These are phyloP conservation scores for Scaptomyza parva DNA, from an alignment of 2,888 invertebrate species.

Conservation along the genomic window DNA sequence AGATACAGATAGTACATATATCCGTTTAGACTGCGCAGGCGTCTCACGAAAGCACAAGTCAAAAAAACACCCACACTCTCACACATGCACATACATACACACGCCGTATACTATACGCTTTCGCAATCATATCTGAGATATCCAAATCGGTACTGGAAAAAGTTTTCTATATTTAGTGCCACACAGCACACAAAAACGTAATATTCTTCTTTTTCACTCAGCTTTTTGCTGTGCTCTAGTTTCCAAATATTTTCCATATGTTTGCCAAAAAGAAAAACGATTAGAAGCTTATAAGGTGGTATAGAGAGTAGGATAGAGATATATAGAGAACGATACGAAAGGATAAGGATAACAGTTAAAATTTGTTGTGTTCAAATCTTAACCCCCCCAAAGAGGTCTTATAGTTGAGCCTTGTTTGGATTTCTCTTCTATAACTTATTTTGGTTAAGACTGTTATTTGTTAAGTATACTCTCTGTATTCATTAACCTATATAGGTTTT, in stretches of 20 bases:
- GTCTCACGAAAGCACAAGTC: conserved; percentile 14
- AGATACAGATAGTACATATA: neutral
- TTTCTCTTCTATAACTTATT: neutral
- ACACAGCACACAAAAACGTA: conserved; percentile 27
- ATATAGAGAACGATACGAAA: no score
- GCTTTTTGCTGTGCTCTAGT: conserved; percentile 37
- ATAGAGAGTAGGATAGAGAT: no score
- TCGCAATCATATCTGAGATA: conserved; percentile 33
- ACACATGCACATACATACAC: conserved; percentile 13
- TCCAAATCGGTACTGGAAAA: conserved; percentile 56
- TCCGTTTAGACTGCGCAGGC: conserved; percentile 43
- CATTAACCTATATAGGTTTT: neutral
- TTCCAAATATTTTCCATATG: conserved; percentile 25
- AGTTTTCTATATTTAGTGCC: conserved; percentile 45
- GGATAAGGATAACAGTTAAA: neutral
- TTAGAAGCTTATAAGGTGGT: no score
- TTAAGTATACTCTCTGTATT: conserved; percentile 25
- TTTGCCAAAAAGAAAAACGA: neutral
- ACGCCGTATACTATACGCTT: conserved; percentile 7
- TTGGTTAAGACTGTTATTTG: neutral
- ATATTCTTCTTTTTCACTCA: conserved; percentile 16
- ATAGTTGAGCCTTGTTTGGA: no score
- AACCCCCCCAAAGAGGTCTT: no score
- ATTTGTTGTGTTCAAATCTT: no score
- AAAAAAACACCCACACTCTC: conserved; percentile 14